phyloP scores from a whole-genome alignment of 23 tunicate genomes.

The Botrylloides violaceus region DNA sequence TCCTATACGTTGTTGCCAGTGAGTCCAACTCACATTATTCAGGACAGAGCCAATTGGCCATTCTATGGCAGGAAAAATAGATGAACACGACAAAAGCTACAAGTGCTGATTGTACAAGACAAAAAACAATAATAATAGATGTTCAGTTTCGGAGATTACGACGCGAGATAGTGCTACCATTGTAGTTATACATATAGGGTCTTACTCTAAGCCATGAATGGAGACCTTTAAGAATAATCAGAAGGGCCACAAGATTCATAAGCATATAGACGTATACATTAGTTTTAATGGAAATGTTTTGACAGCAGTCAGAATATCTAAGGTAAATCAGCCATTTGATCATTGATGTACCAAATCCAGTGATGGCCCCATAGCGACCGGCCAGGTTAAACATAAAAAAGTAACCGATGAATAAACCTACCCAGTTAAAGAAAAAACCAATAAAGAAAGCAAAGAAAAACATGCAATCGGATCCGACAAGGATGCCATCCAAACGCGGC shows the following conservation, averaged over 20 bases:
- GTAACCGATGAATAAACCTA: slow-evolving; percentile 61
- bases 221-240: neutral
- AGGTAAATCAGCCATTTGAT: slow-evolving; percentile 35
- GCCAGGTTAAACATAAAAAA: slow-evolving; percentile 44
- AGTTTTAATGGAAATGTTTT: slow-evolving; percentile 18
- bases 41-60: too few relatives aligned
- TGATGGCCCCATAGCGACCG: slow-evolving; percentile 48
- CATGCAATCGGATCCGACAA: slow-evolving; percentile 47
- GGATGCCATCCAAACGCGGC: slow-evolving; percentile 30
- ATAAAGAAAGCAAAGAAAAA: slow-evolving; percentile 35
- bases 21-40: too few relatives aligned
- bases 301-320: slow-evolving; percentile 25
- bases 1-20: too few relatives aligned
- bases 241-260: neutral
- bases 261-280: slow-evolving; percentile 19
- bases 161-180: neutral
- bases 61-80: too few relatives aligned
- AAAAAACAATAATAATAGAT: too few relatives aligned
- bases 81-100: too few relatives aligned
- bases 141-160: too few relatives aligned
- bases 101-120: too few relatives aligned
- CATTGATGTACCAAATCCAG: slow-evolving; percentile 61
- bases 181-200: neutral
- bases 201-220: neutral
- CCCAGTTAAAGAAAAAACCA: slow-evolving; percentile 58